phyloP scores from a whole-genome alignment of 2,113 vertebrate genomes.

The Dascyllus trimaculatus region DNA sequence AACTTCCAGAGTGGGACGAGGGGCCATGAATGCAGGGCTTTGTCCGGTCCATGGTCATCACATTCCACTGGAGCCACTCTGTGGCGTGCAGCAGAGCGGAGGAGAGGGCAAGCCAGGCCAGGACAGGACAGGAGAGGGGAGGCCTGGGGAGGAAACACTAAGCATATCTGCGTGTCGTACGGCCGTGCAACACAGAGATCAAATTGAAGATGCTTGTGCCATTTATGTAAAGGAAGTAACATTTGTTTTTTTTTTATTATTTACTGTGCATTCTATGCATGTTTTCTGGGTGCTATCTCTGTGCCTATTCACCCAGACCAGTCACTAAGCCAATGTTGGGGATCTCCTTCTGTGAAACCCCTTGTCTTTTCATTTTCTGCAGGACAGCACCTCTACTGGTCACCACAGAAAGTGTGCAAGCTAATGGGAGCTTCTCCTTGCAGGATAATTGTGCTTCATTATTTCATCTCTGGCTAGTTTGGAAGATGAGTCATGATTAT shows the following conservation, averaged over 20 bases:
- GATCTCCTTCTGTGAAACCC: neutral
- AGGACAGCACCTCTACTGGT: constrained; percentile 35
- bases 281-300: constrained; percentile 1
- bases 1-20: constrained; percentile 77
- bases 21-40: constrained; percentile 83
- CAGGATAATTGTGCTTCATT: constrained; percentile 20
- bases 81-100: constrained; percentile 78
- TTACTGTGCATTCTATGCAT: neutral
- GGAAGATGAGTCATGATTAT: constrained; percentile 60
- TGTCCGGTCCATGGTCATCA: constrained; percentile 84
- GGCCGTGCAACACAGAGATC: neutral
- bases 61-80: constrained; percentile 85
- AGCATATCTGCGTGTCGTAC: constrained; percentile 21
- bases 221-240: neutral
- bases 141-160: constrained; percentile 37
- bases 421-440: neutral
- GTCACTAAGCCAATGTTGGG: neutral
- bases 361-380: neutral
- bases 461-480: constrained; percentile 23
- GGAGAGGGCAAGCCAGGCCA: constrained; percentile 68
- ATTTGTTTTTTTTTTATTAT: neutral
- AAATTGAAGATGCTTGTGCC: neutral
- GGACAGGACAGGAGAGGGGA: constrained; percentile 30
- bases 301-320: neutral
- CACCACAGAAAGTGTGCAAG: neutral